Conservation (phyloP, 2,113 vertebrate species). For the Rhea pennata region DNA sequence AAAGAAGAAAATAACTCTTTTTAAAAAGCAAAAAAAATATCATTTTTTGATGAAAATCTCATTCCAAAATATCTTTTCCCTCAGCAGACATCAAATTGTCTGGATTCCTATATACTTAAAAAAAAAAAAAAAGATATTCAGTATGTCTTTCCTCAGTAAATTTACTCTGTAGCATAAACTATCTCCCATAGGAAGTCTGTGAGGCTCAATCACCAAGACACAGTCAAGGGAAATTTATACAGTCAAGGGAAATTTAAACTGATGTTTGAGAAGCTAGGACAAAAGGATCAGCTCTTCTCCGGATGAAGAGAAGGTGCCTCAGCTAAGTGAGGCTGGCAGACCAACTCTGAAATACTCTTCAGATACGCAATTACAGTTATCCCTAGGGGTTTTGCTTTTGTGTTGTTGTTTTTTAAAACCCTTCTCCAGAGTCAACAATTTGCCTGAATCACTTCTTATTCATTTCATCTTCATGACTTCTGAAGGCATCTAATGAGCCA, state of each 20-base stretch:
- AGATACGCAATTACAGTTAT: constrained; percentile 51
- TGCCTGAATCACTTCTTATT: constrained; percentile 53
- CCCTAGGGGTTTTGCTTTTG: constrained; percentile 48
- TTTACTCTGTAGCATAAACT: not conserved
- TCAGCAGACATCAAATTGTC: not conserved
- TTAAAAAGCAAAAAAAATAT: not conserved
- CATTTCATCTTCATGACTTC: constrained; percentile 59
- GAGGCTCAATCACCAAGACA: constrained; percentile 35
- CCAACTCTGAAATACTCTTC: not conserved
- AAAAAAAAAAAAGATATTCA: not conserved
- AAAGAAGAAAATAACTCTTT: not conserved
- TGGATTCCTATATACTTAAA: not conserved
- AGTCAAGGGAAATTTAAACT: constrained; percentile 27
- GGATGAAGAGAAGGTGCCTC: constrained; percentile 49
- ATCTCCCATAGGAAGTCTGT: constrained; percentile 36
- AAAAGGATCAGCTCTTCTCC: constrained; percentile 32
- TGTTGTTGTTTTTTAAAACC: constrained; percentile 45
- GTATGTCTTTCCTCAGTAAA: constrained; percentile 11
- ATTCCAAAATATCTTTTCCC: not conserved
- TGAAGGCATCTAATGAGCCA: constrained; percentile 55
- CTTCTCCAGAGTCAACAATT: constrained; percentile 63
- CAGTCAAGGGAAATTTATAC: constrained; percentile 25
- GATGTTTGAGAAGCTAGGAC: constrained; percentile 50
- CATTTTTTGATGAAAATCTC: not conserved
- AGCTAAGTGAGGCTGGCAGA: constrained; percentile 55